phyloP scores from a whole-genome alignment of 2,888 invertebrate species.

The Nematopogon swammerdamellus region DNA sequence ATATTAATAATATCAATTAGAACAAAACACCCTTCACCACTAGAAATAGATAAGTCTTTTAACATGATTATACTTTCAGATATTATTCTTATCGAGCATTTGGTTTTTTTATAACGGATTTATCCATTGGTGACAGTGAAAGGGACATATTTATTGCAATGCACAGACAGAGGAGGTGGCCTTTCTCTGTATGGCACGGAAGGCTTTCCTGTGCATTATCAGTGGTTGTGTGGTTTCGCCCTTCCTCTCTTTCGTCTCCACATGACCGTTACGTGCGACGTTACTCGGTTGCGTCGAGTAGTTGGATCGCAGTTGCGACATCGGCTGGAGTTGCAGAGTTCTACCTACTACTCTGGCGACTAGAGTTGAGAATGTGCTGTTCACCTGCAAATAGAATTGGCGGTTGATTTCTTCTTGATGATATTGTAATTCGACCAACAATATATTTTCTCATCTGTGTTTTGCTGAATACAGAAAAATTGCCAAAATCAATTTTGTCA shows the following conservation, averaged over 20 bases:
- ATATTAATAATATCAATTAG: no score
- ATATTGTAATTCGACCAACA: no score
- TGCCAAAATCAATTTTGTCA: no score
- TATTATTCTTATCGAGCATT: no score
- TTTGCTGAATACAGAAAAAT: no score
- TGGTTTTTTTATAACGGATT: no score
- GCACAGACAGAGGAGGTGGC: conserved; percentile 50
- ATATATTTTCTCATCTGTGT: no score
- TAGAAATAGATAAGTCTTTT: no score
- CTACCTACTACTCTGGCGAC: conserved; percentile 40
- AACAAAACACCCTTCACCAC: no score
- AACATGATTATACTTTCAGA: no score
- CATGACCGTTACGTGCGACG: conserved; percentile 14
- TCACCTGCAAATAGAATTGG: conserved; percentile 54
- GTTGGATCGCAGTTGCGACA: conserved; percentile 15
- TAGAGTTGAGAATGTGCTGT: conserved; percentile 62
- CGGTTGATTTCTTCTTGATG: no score
- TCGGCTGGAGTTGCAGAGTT: conserved; percentile 19
- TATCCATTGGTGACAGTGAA: no score
- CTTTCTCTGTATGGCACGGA: conserved; percentile 32
- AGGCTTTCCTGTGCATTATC: conserved; percentile 41
- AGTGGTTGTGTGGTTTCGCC: conserved; percentile 24
- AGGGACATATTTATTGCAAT: conserved; percentile 34
- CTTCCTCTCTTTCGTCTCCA: conserved; percentile 10
- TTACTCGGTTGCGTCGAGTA: conserved; percentile 15